These are phyloP conservation scores for Sorex maritimensis DNA, from an alignment of 2,797 vertebrate genomes.

Conservation along the genomic window DNA sequence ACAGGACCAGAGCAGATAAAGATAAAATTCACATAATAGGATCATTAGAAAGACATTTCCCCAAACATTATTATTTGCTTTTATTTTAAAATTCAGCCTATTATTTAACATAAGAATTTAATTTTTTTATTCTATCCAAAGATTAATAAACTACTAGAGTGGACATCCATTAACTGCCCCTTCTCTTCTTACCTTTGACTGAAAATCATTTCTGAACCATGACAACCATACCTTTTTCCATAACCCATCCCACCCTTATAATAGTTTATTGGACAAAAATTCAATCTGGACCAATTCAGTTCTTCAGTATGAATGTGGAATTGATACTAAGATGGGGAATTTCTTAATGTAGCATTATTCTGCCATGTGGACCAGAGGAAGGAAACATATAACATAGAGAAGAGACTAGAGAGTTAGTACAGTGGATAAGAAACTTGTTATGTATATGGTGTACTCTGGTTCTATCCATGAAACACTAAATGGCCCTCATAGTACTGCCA, in stretches of 20 bases:
- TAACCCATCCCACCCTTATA: accelerated
- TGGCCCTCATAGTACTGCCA: too few relatives aligned
- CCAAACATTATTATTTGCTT: slow-evolving; percentile 24
- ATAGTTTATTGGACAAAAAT: background rate
- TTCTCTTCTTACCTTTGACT: background rate
- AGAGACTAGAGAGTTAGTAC: too few relatives aligned
- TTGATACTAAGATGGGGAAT: background rate
- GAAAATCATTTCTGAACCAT: too few relatives aligned
- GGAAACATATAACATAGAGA: background rate
- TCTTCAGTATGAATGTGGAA: slow-evolving; percentile 12
- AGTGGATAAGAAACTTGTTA: too few relatives aligned
- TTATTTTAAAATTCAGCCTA: background rate
- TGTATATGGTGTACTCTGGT: too few relatives aligned
- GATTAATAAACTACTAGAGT: background rate
- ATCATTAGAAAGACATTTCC: background rate
- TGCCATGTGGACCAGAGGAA: background rate
- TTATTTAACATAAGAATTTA: background rate
- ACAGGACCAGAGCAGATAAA: background rate
- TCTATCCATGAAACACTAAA: too few relatives aligned
- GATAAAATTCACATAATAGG: background rate
- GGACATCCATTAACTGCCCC: background rate
- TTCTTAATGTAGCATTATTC: background rate
- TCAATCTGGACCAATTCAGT: background rate
- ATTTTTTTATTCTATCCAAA: slow-evolving; percentile 9
- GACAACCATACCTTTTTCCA: background rate